Evolutionary conservation across 1,140 invertebrate species (phyloP), one percentile per base, ranked within the genome.

Genomic region (Eriocheir sinensis): DNA sequence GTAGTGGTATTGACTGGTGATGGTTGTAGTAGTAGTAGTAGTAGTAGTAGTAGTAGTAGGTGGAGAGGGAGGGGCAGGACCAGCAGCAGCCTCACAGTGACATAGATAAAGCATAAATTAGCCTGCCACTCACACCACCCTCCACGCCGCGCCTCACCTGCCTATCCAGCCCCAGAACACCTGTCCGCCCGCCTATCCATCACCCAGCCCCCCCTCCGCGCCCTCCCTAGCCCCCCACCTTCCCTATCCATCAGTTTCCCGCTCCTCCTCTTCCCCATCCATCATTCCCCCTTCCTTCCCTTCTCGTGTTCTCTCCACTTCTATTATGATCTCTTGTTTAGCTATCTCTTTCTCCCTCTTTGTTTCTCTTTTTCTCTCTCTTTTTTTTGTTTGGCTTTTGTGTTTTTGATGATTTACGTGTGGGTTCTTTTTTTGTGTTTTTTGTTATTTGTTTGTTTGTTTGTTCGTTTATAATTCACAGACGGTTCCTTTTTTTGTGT

Each of bases 21-120:
- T 12, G 2, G 8, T 17, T n/a, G 8, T 72, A 1, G 4, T 72
- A 72, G 60, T 72, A 72, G 60, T n/a, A 72, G 27, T 72, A 72
- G 60, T 72, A 72, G 60, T 72, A 72, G 60, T 72, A 72, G 60
- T 72, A 72, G 60, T 72, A 72, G 60, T 72, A 72, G 60, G 6
- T n/a, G 60, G 6, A 72, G 60, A n/a, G n/a, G 60, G 27, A 72
- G 53, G 9, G 27, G 53, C 27, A 60, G 6, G 2, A 9, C 2
- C 17, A 60, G 17, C 53, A 60, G 53, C 17, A 60, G 17, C 53
- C 12, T 17, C 48, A 53, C 60, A 72, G 21, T 72, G 60, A n/a
- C 60, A n/a, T 72, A 72, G 60, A 72, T 72, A 72, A 72, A 72
- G 60, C 60, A 72, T 36, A 85, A 85, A 9, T 85, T 85, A 36